Conservation (phyloP, 2,888 invertebrate species). For the Ophion ellenae region DNA sequence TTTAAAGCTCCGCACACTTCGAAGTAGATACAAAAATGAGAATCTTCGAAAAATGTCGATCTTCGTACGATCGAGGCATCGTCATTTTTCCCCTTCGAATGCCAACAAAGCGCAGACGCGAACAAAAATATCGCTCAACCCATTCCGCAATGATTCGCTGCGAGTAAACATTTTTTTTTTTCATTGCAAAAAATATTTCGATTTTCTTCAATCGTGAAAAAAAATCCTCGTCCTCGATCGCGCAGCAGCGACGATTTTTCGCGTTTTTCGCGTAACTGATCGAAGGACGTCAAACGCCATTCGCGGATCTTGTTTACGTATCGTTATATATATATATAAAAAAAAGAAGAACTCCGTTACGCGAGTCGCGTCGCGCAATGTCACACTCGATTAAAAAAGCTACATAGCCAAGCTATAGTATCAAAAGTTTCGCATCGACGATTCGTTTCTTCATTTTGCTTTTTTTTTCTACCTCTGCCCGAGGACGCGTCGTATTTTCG, state of each 20-base stretch:
- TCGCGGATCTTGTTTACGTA: background rate
- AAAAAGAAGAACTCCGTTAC: conserved; percentile 7
- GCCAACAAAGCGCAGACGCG: background rate
- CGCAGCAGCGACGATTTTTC: background rate
- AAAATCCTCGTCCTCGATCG: background rate
- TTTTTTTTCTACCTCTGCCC: conserved; percentile 1
- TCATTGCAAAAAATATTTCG: background rate
- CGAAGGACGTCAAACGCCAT: background rate
- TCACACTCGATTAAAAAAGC: conserved; percentile 53
- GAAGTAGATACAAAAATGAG: no score
- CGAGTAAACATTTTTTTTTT: no score
- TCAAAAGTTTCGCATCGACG: conserved; percentile 42
- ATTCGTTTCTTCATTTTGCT: conserved; percentile 15
- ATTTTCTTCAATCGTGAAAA: background rate
- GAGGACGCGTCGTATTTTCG: conserved; percentile 18
- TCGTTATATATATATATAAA: background rate
- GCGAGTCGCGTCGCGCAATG: conserved; percentile 26
- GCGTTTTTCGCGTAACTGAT: background rate
- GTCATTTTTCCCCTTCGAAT: no score
- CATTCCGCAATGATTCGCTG: no score
- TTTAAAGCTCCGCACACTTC: no score
- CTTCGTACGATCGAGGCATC: no score
- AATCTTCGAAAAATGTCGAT: no score
- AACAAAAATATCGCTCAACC: background rate
- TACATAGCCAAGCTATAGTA: conserved; percentile 48